Evolutionary conservation across 2,888 invertebrate species (phyloP).

Genomic region (Aproaerema taeniolella): DNA sequence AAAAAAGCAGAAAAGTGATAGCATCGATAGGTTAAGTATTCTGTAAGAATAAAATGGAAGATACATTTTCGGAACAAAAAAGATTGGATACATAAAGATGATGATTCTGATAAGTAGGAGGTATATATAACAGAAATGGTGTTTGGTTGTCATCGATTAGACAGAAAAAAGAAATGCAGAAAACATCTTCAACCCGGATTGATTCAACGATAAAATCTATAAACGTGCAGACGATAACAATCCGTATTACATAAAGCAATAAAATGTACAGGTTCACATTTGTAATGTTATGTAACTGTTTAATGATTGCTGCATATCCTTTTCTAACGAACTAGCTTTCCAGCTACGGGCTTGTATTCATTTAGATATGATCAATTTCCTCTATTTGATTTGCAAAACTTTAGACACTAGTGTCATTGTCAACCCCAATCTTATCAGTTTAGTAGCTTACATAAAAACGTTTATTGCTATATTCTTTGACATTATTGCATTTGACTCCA

Average conservation of each 20-base stretch:
- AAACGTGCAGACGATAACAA: conserved; percentile 11
- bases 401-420: too few relatives aligned
- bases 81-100: conserved; percentile 2
- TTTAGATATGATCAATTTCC: too few relatives aligned
- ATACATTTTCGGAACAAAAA: conserved; percentile 1
- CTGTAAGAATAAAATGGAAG: neutral
- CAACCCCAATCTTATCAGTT: too few relatives aligned
- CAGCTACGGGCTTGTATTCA: too few relatives aligned
- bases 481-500: too few relatives aligned
- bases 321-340: too few relatives aligned
- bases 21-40: too few relatives aligned
- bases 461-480: too few relatives aligned
- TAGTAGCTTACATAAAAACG: too few relatives aligned
- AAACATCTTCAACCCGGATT: conserved; percentile 41
- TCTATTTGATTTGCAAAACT: too few relatives aligned
- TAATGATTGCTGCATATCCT: conserved; percentile 7
- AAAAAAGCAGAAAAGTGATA: too few relatives aligned
- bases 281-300: conserved; percentile 8
- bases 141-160: too few relatives aligned
- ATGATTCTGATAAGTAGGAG: conserved; percentile 21
- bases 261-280: conserved; percentile 7
- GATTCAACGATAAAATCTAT: conserved; percentile 48
- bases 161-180: conserved; percentile 31
- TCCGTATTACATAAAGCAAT: conserved; percentile 20
- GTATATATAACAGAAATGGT: conserved; percentile 25